A percentile compares a stretch with the other conserved stretches of the same genome.
These are phyloP conservation scores for Phorcus lineatus DNA, from an alignment of 2,888 invertebrate genomes.

Conservation along the genomic window DNA sequence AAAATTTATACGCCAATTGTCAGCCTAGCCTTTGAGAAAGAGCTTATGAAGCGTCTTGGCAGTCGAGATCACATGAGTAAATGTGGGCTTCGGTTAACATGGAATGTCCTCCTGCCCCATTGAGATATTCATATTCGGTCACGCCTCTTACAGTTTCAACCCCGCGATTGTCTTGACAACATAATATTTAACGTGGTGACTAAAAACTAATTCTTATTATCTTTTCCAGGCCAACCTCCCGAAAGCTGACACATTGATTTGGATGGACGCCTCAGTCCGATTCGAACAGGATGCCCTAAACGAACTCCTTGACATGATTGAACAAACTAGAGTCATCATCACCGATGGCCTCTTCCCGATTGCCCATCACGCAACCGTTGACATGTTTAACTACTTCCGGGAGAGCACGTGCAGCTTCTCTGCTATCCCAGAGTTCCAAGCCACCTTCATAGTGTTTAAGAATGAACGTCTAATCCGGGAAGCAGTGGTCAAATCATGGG, in stretches of 20 bases:
- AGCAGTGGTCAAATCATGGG: slow-evolving; percentile 17
- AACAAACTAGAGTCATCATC: neutral
- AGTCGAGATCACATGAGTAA: too few species aligned
- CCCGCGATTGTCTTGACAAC: too few species aligned
- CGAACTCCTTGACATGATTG: neutral
- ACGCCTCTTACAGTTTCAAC: too few species aligned
- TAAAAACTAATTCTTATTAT: neutral
- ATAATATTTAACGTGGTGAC: too few species aligned
- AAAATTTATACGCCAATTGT: too few species aligned
- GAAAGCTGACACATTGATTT: slow-evolving; percentile 10
- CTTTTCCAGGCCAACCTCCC: slow-evolving; percentile 29
- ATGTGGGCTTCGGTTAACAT: too few species aligned
- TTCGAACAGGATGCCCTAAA: neutral
- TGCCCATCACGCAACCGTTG: neutral
- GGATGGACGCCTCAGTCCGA: slow-evolving; percentile 28
- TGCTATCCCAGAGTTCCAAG: neutral
- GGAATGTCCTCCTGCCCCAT: too few species aligned
- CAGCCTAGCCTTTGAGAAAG: too few species aligned
- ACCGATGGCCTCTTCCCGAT: neutral
- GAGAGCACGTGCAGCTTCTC: slow-evolving; percentile 5
- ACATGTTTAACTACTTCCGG: slow-evolving; percentile 24
- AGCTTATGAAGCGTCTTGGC: too few species aligned
- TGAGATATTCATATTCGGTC: too few species aligned
- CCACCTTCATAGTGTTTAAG: slow-evolving; percentile 16
- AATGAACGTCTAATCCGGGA: slow-evolving; percentile 18